phyloP scores from a whole-genome alignment of 2,797 vertebrate genomes.

The Acrossocheilus wenchowensis region DNA sequence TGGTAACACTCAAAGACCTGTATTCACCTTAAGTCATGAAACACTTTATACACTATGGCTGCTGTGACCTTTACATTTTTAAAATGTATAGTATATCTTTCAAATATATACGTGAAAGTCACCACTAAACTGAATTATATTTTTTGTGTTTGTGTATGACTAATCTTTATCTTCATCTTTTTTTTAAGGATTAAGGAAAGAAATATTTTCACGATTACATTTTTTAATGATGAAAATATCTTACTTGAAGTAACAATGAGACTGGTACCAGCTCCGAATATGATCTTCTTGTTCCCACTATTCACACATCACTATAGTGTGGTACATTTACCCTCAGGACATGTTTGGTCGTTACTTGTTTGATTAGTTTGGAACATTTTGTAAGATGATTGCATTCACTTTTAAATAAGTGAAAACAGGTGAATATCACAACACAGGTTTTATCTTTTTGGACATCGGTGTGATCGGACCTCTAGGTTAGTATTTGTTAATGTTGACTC shows the following conservation, averaged over 20 bases:
- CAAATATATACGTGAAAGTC: no score
- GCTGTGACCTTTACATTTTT: neutral
- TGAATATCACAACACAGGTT: neutral
- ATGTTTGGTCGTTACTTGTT: neutral
- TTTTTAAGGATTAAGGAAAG: no score
- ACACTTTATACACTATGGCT: neutral
- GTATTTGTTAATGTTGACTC: neutral
- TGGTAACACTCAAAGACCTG: neutral
- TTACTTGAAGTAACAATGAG: constrained; percentile 63
- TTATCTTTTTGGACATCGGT: neutral
- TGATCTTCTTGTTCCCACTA: constrained; percentile 10
- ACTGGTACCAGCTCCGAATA: constrained; percentile 65
- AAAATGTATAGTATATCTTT: neutral
- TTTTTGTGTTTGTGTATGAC: no score
- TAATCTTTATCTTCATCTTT: no score
- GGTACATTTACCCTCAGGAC: neutral
- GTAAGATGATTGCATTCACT: neutral
- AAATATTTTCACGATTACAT: neutral
- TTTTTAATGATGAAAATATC: neutral
- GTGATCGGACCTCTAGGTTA: neutral
- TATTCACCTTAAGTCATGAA: neutral
- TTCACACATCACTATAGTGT: constrained; percentile 32
- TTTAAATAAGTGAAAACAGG: neutral
- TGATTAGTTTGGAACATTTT: neutral
- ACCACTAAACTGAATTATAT: neutral